phyloP scores from a whole-genome alignment of 1,140 invertebrate species.

The Eriosoma lanigerum region DNA sequence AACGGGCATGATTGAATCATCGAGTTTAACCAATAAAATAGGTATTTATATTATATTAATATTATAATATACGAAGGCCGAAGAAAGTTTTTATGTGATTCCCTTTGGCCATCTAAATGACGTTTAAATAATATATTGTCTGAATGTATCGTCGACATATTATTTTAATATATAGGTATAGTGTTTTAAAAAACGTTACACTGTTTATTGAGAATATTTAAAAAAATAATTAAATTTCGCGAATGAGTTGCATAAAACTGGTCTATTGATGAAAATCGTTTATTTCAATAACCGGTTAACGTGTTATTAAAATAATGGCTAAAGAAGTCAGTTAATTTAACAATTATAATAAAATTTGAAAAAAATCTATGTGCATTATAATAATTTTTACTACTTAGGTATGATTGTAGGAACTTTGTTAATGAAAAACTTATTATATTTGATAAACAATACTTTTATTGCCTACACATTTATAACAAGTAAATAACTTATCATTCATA shows the following conservation, averaged over 20 bases:
- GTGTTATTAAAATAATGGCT: background rate
- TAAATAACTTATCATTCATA: background rate
- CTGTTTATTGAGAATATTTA: background rate
- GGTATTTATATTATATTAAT: background rate
- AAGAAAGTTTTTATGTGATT: conserved; percentile 28
- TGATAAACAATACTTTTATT: conserved; percentile 11
- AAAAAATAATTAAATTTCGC: conserved; percentile 27
- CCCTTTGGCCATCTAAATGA: background rate
- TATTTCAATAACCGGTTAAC: background rate
- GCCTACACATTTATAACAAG: background rate
- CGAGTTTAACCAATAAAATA: background rate
- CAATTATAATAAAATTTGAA: background rate
- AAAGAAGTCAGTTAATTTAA: conserved; percentile 7
- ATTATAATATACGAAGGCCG: background rate
- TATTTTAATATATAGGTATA: too few relatives aligned
- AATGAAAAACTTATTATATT: background rate
- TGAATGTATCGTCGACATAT: background rate
- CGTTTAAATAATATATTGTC: conserved; percentile 8
- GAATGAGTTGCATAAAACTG: conserved; percentile 11
- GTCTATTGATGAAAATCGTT: conserved; percentile 1
- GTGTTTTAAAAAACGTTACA: background rate
- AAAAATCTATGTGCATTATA: background rate
- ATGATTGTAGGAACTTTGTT: background rate
- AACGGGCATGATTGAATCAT: too few relatives aligned
- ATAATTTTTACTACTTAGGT: background rate